Evolutionary conservation across 2,888 invertebrate species (phyloP), one percentile per base, ranked within the genome.

Genomic region (Harpalus rufipes): DNA sequence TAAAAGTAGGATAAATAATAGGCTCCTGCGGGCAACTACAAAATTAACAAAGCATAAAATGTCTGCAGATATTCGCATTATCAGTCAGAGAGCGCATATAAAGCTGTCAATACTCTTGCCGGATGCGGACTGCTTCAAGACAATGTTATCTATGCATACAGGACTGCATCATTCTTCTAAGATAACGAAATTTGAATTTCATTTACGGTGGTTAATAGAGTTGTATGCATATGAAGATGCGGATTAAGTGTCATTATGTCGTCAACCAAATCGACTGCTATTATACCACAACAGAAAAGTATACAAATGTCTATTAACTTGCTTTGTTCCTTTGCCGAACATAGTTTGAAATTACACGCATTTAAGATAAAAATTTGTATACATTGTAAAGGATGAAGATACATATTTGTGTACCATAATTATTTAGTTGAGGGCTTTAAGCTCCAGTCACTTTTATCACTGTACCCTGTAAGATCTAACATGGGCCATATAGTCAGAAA

Each of bases 41-140:
- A 81, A 81, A 81, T 81, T 68, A 81, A 81, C 81, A 81, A 81
- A 81, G 68, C 81, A 81, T 44, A 81, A 81, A 81, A 81, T 72
- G 81, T 81, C 51, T 68, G 32, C 7, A 68, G 81, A 68, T 68
- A 68, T 72, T 81, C 72, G 81, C 81, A 81, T 81, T 81, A 81
- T 81, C 81, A 61, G 61, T 44, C 79, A 61, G 61, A 32, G 79
- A 79, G 61, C 14, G 59, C 59, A 79, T 79, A 79, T 79, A 79
- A 79, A 79, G 39, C 58, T 79, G 79, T 79, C 79, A 79, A 79
- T 79, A 79, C n/a, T 41, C 72, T 74, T 79, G 59, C 79, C 79
- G 79, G 79, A 79, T 79, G 61, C 59, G 58, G 79, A 16, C 8
- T 59, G 41, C 12, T 16, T 32, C 39, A 16, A 32, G 79, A 79